phyloP scores from a whole-genome alignment of 1,140 invertebrate genomes.

The Mesaphorura yosii region DNA sequence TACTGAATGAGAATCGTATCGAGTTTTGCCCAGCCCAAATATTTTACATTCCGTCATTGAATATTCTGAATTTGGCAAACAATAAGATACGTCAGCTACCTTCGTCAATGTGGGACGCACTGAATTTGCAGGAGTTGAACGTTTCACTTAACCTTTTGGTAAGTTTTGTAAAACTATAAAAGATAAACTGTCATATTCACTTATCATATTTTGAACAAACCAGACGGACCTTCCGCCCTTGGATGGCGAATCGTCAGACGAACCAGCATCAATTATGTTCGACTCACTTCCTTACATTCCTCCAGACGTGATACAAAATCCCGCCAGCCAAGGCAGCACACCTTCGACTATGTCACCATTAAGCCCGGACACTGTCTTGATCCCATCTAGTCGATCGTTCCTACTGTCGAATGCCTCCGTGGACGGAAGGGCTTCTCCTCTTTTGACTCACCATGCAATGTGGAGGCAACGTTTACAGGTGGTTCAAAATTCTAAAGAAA shows the following conservation, averaged over 20 bases:
- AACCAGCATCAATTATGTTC: too few relatives aligned
- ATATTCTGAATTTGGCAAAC: conserved; percentile 78
- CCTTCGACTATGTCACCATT: background rate
- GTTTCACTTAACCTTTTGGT: conserved; percentile 83
- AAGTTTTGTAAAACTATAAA: too few relatives aligned
- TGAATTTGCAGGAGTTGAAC: conserved; percentile 79
- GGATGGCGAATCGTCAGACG: too few relatives aligned
- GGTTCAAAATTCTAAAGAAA: too few relatives aligned
- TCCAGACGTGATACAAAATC: too few relatives aligned
- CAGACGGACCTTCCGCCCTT: too few relatives aligned
- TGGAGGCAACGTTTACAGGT: conserved; percentile 26
- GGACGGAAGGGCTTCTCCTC: background rate
- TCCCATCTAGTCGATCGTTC: background rate
- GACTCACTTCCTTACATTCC: conserved; percentile 23
- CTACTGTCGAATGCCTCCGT: too few relatives aligned
- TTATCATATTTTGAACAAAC: too few relatives aligned
- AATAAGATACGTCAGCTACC: conserved; percentile 71
- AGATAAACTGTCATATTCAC: too few relatives aligned
- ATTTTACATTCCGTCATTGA: conserved; percentile 66
- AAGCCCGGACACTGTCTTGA: background rate
- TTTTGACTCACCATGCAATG: conserved; percentile 16
- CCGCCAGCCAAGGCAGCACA: too few relatives aligned
- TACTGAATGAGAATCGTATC: conserved; percentile 75
- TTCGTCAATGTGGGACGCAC: conserved; percentile 79
- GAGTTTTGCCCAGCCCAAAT: conserved; percentile 64